Evolutionary conservation across 2,797 vertebrate species (phyloP).

Genomic region (Phoeniculus purpureus): DNA sequence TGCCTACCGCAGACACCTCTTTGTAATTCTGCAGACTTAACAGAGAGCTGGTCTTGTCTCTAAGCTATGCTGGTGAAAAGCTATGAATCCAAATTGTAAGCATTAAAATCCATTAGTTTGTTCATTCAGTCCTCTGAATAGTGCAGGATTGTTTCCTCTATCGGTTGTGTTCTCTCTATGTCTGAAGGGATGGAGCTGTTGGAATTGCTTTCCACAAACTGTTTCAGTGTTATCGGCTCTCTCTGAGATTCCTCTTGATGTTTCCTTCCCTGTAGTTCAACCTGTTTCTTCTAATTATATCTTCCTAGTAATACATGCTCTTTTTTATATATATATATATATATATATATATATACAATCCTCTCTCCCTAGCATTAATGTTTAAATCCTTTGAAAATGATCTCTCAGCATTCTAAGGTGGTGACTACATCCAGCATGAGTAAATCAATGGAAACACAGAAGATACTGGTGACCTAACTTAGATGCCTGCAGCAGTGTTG

Average conservation of each 20-base stretch:
- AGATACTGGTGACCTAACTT: neutral
- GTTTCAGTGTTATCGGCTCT: neutral
- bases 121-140: neutral
- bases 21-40: neutral
- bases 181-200: neutral
- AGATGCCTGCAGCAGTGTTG: neutral
- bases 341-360: neutral
- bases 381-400: neutral
- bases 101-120: neutral
- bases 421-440: neutral
- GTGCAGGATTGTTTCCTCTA: neutral
- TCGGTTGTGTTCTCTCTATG: neutral
- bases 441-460: neutral
- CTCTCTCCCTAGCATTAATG: neutral
- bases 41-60: neutral
- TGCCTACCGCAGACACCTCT: neutral
- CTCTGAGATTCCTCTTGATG: neutral
- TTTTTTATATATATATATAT: too few species aligned
- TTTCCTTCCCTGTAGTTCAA: neutral
- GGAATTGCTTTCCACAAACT: neutral
- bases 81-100: neutral
- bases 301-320: neutral
- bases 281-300: conserved; percentile 36
- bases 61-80: neutral
- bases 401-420: neutral